phyloP scores from a whole-genome alignment of 2,888 invertebrate genomes.

The Latheticus oryzae region DNA sequence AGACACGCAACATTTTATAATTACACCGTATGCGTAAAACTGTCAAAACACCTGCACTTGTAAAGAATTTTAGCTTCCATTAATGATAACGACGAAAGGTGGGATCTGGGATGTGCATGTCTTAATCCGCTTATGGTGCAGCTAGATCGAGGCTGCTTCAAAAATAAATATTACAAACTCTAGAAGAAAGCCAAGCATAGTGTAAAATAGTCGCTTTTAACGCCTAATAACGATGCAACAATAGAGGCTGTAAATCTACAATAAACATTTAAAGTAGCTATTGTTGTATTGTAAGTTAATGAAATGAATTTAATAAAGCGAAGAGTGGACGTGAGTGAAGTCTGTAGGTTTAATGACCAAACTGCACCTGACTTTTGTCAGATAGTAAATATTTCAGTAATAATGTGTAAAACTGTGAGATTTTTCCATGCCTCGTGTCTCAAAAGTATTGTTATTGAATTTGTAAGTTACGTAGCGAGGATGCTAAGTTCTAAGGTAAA shows the following conservation, averaged over 20 bases:
- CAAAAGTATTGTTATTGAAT: conserved; percentile 53
- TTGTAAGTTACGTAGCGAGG: conserved; percentile 50
- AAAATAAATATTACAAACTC: too few species aligned
- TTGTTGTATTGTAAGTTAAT: conserved; percentile 46
- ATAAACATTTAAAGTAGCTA: conserved; percentile 47
- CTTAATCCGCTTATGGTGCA: too few species aligned
- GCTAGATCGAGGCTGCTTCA: too few species aligned
- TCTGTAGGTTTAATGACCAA: conserved; percentile 28
- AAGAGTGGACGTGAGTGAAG: conserved; percentile 37
- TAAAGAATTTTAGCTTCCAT: too few species aligned
- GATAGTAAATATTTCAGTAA: conserved; percentile 21
- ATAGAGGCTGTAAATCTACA: conserved; percentile 38
- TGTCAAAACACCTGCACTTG: too few species aligned
- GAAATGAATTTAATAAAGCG: conserved; percentile 40
- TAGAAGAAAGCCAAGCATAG: not conserved
- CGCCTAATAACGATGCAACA: conserved; percentile 36
- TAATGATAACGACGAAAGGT: too few species aligned
- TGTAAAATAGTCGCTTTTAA: conserved; percentile 30
- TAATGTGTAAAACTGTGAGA: conserved; percentile 19
- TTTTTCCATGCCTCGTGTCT: conserved; percentile 29
- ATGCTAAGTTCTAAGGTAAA: conserved; percentile 58
- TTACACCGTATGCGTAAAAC: too few species aligned
- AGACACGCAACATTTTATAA: too few species aligned
- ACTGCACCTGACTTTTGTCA: conserved; percentile 35
- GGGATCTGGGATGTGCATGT: too few species aligned